Base-by-base conservation (phyloP, 1,140 invertebrate genomes). In the Pseudomyrmex sp. region DNA sequence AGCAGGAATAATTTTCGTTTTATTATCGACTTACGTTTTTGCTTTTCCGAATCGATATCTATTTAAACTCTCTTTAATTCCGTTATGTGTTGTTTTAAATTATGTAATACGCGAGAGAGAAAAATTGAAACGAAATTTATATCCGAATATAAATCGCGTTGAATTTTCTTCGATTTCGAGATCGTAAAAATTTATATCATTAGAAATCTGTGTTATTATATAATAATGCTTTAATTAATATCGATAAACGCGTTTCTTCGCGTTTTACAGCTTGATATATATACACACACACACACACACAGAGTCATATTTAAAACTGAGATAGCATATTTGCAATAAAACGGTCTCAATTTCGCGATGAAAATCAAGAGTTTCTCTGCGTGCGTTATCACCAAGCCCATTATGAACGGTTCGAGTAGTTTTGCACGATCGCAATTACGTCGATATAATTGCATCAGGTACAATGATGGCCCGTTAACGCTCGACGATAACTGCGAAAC, bases 391-490 rank as follows among this genome's bases (percentile, higher is more conserved):
- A 12, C 12, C 7, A 5, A n/a, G 18, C 4, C 61, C 2, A 65
- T 76, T 76, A 76, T 52, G 59, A 76, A 63, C 46, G 46, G 10
- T 35, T 54, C 23, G n/a, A 76, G 23, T 76, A 61, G 61, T 76
- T 76, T 76, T 35, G 23, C 61, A 52, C 46, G 59, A 66, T 76
- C 23, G 48, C 23, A 76, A 66, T 76, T 65, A 76, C 74, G 61
- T 15, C 61, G 10, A 1, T 12, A 26, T 63, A 76, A 76, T 76
- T 76, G 23, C 61, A 54, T 65, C 61, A 35, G 23, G 46, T 76
- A 66, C 46, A 52, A 76, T 76, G 74, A 66, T 52, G 61, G 74
- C n/a, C 61, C 15, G 61, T 76, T 65, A 76, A 76, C 73, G 46
- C 46, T 76, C 23, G 12, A 76, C 74, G 74, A 76, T 76, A 76